Conservation (phyloP, 2,797 vertebrate species). For the Gadopsis marmoratus region DNA sequence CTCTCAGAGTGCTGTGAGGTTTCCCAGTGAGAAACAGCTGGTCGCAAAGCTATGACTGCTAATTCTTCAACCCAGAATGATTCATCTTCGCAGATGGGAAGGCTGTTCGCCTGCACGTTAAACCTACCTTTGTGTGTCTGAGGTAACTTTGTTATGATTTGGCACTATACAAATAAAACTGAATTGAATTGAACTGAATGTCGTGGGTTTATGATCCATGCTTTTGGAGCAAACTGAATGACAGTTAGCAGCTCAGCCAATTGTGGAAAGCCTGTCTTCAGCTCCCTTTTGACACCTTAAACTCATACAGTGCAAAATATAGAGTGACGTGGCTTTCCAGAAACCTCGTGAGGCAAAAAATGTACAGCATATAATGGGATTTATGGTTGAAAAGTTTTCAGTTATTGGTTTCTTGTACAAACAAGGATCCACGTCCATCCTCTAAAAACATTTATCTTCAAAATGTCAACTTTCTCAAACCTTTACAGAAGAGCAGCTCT, state of each 20-base stretch:
- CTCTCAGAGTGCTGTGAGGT: conserved; percentile 20
- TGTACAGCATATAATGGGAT: not conserved
- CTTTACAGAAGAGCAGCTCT: not conserved
- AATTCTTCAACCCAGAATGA: conserved; percentile 10
- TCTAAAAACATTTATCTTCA: not conserved
- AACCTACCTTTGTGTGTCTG: not conserved
- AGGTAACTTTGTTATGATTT: no score
- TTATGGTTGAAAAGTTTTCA: conserved; percentile 6
- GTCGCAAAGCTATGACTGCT: conserved; percentile 11
- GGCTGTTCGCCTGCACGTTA: not conserved
- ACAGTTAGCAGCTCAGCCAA: conserved; percentile 21
- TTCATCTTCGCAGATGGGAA: conserved; percentile 10
- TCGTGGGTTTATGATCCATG: conserved; percentile 9
- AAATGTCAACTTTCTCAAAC: not conserved
- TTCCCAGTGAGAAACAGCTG: conserved; percentile 40
- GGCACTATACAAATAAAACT: no score
- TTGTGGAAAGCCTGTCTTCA: conserved; percentile 35
- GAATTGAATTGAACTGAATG: no score
- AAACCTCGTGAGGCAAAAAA: not conserved
- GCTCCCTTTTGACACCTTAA: conserved; percentile 16
- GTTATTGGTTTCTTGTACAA: not conserved
- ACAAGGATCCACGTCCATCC: not conserved
- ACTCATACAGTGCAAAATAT: conserved; percentile 8
- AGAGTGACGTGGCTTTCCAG: conserved; percentile 1
- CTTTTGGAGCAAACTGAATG: conserved; percentile 43